phyloP scores from a whole-genome alignment of 2,888 invertebrate species.

The Plebejus argus region DNA sequence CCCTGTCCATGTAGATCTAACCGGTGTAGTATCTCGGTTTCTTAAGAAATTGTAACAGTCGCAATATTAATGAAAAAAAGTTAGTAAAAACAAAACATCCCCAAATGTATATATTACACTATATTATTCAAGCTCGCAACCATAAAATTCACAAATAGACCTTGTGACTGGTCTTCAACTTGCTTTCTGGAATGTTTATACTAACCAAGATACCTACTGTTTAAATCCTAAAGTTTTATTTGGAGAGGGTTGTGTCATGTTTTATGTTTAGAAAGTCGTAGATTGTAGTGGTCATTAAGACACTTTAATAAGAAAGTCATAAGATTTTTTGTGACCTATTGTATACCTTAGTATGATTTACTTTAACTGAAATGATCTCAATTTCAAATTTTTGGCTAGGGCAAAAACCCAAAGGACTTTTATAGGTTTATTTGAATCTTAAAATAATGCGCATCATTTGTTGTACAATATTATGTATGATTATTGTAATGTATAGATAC shows the following conservation, averaged over 20 bases:
- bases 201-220: too few relatives aligned
- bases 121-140: too few relatives aligned
- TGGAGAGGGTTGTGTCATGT: neutral
- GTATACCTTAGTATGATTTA: neutral
- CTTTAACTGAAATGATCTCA: neutral
- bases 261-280: neutral
- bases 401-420: neutral
- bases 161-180: too few relatives aligned
- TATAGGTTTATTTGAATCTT: neutral
- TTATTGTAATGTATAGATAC: conserved; percentile 38
- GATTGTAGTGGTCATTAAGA: neutral
- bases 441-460: conserved; percentile 43
- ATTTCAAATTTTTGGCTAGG: neutral
- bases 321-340: neutral
- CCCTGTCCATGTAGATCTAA: too few relatives aligned
- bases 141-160: too few relatives aligned
- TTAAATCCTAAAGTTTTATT: neutral
- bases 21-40: too few relatives aligned
- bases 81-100: too few relatives aligned
- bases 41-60: too few relatives aligned
- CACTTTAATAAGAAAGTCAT: neutral
- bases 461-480: conserved; percentile 15
- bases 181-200: too few relatives aligned
- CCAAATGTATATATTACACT: too few relatives aligned
- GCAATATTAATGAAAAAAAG: too few relatives aligned